These are phyloP conservation scores for Cirrhinus mrigala DNA, from an alignment of 2,797 vertebrate species.

Conservation along the genomic window DNA sequence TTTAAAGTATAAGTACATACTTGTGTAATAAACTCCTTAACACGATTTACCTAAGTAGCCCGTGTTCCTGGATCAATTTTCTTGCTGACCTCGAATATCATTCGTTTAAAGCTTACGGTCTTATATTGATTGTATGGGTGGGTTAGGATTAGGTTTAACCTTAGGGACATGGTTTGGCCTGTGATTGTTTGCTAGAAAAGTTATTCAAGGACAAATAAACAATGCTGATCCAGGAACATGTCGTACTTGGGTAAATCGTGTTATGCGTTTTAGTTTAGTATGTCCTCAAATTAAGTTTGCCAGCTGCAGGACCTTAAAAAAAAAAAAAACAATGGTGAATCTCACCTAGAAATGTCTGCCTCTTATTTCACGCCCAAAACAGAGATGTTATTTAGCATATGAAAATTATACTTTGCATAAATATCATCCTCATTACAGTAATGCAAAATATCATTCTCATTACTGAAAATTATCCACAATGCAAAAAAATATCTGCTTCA, in stretches of 20 bases:
- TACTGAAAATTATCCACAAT: neutral
- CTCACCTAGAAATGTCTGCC: neutral
- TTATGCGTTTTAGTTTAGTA: neutral
- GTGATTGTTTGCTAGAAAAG: neutral
- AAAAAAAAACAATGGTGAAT: neutral
- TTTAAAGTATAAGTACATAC: neutral
- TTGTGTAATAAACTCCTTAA: constrained; percentile 8
- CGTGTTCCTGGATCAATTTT: neutral
- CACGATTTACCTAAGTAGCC: neutral
- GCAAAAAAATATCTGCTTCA: neutral
- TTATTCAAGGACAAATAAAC: neutral
- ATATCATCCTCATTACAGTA: neutral
- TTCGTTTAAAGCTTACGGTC: neutral
- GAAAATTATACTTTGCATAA: neutral
- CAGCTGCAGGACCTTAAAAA: neutral
- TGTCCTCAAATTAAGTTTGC: neutral
- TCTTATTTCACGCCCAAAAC: neutral
- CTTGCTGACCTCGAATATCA: neutral
- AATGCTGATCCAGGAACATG: neutral
- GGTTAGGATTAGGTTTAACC: neutral
- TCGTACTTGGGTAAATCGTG: neutral
- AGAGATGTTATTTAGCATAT: neutral
- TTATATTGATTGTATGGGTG: neutral
- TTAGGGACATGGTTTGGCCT: neutral
- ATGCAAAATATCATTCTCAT: neutral